Evolutionary conservation across 1,140 invertebrate species (phyloP).

Genomic region (Lepidurus packardi): DNA sequence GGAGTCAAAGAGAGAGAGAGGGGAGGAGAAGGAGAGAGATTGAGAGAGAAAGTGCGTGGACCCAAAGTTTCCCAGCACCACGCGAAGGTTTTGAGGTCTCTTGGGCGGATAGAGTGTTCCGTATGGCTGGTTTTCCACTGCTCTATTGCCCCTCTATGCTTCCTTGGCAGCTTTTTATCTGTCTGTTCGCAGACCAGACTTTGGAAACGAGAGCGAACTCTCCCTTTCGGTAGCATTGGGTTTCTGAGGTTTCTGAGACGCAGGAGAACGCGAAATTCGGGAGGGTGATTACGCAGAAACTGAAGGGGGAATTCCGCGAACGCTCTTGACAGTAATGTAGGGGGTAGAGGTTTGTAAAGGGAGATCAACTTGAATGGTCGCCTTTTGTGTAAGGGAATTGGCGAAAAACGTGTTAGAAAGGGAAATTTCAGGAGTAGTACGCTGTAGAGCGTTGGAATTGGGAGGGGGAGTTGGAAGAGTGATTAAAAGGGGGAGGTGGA

Average conservation of each 20-base stretch:
- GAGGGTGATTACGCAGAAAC: not conserved
- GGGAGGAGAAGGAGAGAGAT: not conserved
- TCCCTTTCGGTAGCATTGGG: not conserved
- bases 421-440: no score
- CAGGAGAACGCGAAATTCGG: not conserved
- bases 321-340: no score
- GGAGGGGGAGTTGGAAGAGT: no score
- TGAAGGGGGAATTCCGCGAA: no score
- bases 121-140: slow-evolving; percentile 8
- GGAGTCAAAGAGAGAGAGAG: not conserved
- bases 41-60: slow-evolving; percentile 15
- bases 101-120: not conserved
- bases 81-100: not conserved
- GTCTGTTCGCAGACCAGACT: not conserved
- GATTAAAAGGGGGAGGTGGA: no score
- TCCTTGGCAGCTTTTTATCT: not conserved
- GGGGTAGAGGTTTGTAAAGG: no score
- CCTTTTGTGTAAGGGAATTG: no score
- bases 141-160: not conserved
- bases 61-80: not conserved
- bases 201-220: not conserved
- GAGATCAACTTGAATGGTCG: no score
- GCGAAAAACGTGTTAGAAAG: no score
- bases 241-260: not conserved
- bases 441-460: no score